Evolutionary conservation across 1,140 invertebrate genomes (phyloP).

Genomic region (Drosophila elegans): DNA sequence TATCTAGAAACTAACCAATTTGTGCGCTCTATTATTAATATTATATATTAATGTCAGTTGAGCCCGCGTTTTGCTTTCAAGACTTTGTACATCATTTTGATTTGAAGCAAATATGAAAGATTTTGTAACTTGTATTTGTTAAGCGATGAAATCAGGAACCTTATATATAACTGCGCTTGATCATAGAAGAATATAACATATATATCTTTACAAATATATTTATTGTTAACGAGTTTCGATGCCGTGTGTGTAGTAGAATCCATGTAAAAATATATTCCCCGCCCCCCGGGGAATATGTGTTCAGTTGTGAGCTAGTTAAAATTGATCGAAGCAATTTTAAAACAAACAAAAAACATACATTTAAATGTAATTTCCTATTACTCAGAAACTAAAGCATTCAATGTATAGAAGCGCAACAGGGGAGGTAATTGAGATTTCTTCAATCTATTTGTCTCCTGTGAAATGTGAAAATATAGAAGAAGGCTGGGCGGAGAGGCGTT

Average conservation of each 20-base stretch:
- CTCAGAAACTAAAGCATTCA: slow-evolving; percentile 58
- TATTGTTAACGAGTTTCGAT: slow-evolving; percentile 51
- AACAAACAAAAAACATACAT: slow-evolving; percentile 19
- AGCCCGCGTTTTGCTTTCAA: slow-evolving; percentile 58
- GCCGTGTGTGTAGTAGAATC: slow-evolving; percentile 45
- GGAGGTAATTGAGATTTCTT: slow-evolving; percentile 1
- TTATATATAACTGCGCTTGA: slow-evolving; percentile 51
- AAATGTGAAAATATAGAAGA: slow-evolving; percentile 37
- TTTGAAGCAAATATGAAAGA: slow-evolving; percentile 22
- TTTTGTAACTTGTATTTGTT: slow-evolving; percentile 59
- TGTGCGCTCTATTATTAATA: slow-evolving; percentile 72
- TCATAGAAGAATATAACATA: slow-evolving; percentile 40
- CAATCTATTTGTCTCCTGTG: slow-evolving; percentile 18
- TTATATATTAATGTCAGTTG: slow-evolving; percentile 81
- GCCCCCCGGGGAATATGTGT: slow-evolving; percentile 22
- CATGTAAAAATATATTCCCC: slow-evolving; percentile 35
- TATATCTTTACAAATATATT: slow-evolving; percentile 40
- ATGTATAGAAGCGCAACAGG: slow-evolving; percentile 14
- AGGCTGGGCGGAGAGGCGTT: slow-evolving; percentile 9
- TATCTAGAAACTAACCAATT: slow-evolving; percentile 53
- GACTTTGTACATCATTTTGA: slow-evolving; percentile 59
- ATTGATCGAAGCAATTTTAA: slow-evolving; percentile 46
- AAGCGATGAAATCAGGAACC: slow-evolving; percentile 45
- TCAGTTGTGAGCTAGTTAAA: slow-evolving; percentile 49
- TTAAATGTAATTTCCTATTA: slow-evolving; percentile 41